These are phyloP conservation scores for Eulemur rufifrons DNA, from an alignment of 2,113 vertebrate genomes.

Conservation along the genomic window DNA sequence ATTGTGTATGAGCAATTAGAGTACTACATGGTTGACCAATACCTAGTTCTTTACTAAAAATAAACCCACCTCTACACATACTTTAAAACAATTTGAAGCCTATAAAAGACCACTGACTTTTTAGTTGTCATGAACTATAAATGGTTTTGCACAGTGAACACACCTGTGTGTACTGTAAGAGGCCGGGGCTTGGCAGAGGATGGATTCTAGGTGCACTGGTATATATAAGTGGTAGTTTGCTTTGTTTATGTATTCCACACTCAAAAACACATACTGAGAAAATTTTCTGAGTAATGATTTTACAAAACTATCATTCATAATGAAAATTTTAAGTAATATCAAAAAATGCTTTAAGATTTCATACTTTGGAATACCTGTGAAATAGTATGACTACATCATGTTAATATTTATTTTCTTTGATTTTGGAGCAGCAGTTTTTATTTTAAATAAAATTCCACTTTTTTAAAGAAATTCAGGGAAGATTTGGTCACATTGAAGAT, in stretches of 20 bases:
- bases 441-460: conserved; percentile 80
- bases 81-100: conserved; percentile 84
- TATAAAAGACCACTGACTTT: conserved; percentile 87
- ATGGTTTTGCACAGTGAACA: conserved; percentile 87
- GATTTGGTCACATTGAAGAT: conserved; percentile 81
- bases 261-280: conserved; percentile 71
- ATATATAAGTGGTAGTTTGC: conserved; percentile 75
- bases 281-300: conserved; percentile 72
- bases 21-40: conserved; percentile 78
- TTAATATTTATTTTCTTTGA: conserved; percentile 84
- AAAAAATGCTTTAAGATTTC: conserved; percentile 84
- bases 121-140: conserved; percentile 84
- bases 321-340: conserved; percentile 79
- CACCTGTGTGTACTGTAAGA: conserved; percentile 88
- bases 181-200: conserved; percentile 87
- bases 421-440: conserved; percentile 79
- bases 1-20: conserved; percentile 76
- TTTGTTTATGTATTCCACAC: conserved; percentile 78
- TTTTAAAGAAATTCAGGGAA: conserved; percentile 82
- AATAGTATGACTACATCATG: conserved; percentile 79
- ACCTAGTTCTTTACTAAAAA: conserved; percentile 82
- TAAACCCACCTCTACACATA: conserved; percentile 83
- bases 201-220: conserved; percentile 80
- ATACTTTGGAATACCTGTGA: conserved; percentile 81
- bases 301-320: conserved; percentile 73